Evolutionary conservation across 1,140 invertebrate species (phyloP), one percentile per base, ranked within the genome.

Genomic region (Zaprionus africanus): DNA sequence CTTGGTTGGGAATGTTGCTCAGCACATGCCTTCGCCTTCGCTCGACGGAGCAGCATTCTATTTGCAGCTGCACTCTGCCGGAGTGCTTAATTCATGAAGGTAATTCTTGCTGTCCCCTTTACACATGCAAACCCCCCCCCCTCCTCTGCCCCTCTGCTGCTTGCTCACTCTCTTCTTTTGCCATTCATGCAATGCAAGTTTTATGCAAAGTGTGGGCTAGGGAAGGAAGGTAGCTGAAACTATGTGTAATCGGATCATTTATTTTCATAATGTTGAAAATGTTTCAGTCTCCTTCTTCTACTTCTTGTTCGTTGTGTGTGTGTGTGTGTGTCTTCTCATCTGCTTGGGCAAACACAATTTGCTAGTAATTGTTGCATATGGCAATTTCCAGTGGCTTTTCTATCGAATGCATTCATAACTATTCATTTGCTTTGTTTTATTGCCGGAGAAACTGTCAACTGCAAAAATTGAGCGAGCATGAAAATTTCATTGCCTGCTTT

Each of bases 401-500:
- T 31, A 68, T 74, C 26, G 56, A 71, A 56, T 64, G 43, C 67
- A 76, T 64, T 71, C 73, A 76, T 76, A 60, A 57, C 67, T 51
- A 64, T 76, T 76, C 67, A 76, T 59, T 76, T 64, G 67, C 54
- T 56, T 59, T 58, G 67, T 46, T 71, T 60, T 70, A 62, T 60
- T 71, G 66, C 58, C 17, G 61, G 24, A 38, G 60, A 71, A 72
- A 76, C 68, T 76, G 74, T 76, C 69, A 76, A 76, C 59, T 59
- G 67, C 73, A 71, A 71, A 66, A 76, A 72, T 76, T 61, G 68
- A 65, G 74, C 69, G 74, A 60, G 57, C 69, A 72, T 72, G 74
- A 76, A 76, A 72, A 76, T 76, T 76, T 76, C 74, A 72, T 72
- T 76, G 74, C 69, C 62, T 76, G 62, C 74, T 76, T 76, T 76